phyloP scores from a whole-genome alignment of 2,797 vertebrate genomes.

The Halcyon badia region DNA sequence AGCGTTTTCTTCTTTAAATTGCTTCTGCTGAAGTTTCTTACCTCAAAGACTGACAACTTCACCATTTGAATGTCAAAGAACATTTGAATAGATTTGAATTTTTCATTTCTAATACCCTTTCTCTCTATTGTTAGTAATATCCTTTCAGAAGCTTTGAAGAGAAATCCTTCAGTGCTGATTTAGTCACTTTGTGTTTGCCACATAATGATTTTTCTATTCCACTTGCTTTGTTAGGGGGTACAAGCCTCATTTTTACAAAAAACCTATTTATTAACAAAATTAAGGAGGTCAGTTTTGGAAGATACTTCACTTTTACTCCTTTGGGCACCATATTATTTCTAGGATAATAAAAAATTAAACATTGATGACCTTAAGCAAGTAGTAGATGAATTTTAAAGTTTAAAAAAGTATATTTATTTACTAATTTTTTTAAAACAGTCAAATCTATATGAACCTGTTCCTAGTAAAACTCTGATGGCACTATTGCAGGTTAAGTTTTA shows the following conservation, averaged over 20 bases:
- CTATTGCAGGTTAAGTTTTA: background rate
- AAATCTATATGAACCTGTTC: background rate
- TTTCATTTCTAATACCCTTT: conserved; percentile 51
- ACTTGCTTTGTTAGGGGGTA: background rate
- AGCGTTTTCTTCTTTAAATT: conserved; percentile 22
- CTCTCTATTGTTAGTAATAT: conserved; percentile 24
- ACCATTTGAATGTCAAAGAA: conserved; percentile 59
- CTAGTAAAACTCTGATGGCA: background rate
- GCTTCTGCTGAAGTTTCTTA: conserved; percentile 19
- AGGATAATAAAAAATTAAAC: background rate
- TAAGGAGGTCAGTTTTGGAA: background rate
- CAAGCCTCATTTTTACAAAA: background rate
- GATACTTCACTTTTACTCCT: background rate
- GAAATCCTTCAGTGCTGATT: conserved; percentile 38
- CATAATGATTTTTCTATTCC: conserved; percentile 22
- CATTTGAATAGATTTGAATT: conserved; percentile 43
- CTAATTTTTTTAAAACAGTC: background rate
- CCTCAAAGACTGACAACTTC: conserved; percentile 32
- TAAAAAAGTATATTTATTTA: background rate
- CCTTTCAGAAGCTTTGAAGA: conserved; percentile 19
- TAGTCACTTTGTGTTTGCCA: conserved; percentile 36
- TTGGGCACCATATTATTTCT: background rate
- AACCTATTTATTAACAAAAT: background rate
- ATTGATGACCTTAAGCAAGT: background rate
- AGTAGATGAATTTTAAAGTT: background rate